These are phyloP conservation scores for Crotalus viridis DNA, from an alignment of 2,113 vertebrate genomes.

Conservation along the genomic window DNA sequence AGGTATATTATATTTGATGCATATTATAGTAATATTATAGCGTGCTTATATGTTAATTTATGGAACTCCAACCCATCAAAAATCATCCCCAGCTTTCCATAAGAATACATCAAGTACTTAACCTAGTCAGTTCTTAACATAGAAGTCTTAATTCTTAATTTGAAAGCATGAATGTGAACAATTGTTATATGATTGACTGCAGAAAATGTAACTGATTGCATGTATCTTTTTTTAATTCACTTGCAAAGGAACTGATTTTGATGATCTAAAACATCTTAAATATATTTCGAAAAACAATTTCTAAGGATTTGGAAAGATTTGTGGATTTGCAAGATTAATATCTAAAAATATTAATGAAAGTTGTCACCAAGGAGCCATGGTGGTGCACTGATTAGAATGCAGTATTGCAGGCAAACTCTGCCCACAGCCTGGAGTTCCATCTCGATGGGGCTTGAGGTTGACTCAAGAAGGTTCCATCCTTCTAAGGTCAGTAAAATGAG, in stretches of 20 bases:
- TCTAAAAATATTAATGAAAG: neutral
- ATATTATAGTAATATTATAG: neutral
- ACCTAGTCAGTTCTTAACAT: neutral
- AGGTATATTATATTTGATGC: neutral
- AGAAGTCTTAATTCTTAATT: neutral
- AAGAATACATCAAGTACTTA: neutral
- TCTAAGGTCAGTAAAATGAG: too few relatives aligned
- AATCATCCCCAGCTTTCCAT: neutral
- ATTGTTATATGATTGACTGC: neutral
- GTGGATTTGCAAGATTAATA: neutral
- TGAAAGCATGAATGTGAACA: neutral
- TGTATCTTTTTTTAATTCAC: neutral
- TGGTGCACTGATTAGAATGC: neutral
- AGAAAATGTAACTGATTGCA: neutral
- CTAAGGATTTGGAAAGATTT: neutral
- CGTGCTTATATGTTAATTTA: neutral
- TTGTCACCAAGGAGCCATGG: neutral
- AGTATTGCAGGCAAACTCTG: neutral
- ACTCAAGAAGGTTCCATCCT: too few relatives aligned
- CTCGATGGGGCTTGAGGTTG: too few relatives aligned
- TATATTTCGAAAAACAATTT: neutral
- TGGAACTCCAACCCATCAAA: neutral
- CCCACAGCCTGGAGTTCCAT: neutral
- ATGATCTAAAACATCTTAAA: neutral
- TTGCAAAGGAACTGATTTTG: neutral